These are phyloP conservation scores for Hypena proboscidalis DNA, from an alignment of 2,888 invertebrate genomes.

Conservation along the genomic window DNA sequence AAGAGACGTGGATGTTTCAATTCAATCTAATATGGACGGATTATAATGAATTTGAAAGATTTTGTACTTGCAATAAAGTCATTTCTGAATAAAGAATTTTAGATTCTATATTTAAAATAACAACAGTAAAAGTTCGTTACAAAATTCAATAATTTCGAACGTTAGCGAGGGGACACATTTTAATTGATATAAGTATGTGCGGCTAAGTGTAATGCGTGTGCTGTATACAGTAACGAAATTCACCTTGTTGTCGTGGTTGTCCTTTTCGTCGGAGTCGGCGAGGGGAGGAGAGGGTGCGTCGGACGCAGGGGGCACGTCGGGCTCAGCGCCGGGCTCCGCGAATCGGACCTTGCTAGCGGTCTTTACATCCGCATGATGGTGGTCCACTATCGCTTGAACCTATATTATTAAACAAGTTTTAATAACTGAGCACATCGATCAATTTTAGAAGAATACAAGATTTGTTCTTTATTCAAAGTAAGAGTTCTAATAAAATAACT, in stretches of 20 bases:
- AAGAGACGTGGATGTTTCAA: conserved; percentile 59
- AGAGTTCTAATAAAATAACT: too few species aligned
- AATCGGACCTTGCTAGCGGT: conserved; percentile 94
- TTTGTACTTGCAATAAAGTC: too few species aligned
- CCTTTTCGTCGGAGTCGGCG: conserved; percentile 75
- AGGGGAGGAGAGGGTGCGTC: conserved; percentile 81
- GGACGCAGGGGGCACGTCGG: conserved; percentile 74
- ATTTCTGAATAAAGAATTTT: too few species aligned
- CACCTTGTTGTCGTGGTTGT: conserved; percentile 83
- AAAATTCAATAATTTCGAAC: too few species aligned
- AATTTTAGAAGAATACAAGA: too few species aligned
- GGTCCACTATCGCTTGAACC: conserved; percentile 97
- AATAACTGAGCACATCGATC: too few species aligned
- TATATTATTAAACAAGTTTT: too few species aligned
- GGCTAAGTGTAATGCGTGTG: conserved; percentile 11
- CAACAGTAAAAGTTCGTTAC: too few species aligned
- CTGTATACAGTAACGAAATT: conserved; percentile 47
- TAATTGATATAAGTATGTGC: conserved; percentile 7
- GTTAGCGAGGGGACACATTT: too few species aligned
- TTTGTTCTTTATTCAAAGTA: too few species aligned
- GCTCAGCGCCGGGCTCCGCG: conserved; percentile 88
- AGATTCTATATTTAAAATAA: too few species aligned
- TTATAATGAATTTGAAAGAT: too few species aligned
- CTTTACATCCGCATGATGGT: conserved; percentile 93
- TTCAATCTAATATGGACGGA: conserved; percentile 42